A percentile compares a stretch with the other conserved stretches of the same genome.
Evolutionary conservation across 2,113 vertebrate species (phyloP).

Genomic region (Bolborhynchus lineola): DNA sequence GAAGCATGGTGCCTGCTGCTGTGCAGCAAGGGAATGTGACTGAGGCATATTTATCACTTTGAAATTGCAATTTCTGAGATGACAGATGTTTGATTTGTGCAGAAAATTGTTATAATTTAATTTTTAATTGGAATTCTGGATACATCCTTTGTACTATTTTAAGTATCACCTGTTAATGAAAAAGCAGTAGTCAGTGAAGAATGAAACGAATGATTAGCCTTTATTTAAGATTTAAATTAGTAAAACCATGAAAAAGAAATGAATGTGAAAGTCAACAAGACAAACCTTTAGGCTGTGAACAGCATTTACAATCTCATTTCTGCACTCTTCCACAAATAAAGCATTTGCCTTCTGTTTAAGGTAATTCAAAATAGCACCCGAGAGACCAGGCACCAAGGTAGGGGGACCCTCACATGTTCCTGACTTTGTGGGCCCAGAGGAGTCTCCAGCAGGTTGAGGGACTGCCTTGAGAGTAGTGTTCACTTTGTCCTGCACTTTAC

Average conservation of each 20-base stretch:
- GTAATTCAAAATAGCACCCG: background rate
- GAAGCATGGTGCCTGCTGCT: background rate
- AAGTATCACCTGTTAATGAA: background rate
- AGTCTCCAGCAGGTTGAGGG: background rate
- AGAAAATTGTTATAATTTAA: background rate
- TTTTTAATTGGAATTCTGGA: background rate
- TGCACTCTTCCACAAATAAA: background rate
- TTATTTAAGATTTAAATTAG: slow-evolving; percentile 9
- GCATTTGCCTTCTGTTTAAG: background rate
- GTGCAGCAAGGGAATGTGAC: background rate
- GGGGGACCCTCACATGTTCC: rapidly evolving
- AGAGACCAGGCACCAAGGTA: rapidly evolving
- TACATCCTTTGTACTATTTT: background rate
- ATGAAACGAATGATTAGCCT: slow-evolving; percentile 38
- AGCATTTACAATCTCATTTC: background rate
- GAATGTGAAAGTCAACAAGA: background rate
- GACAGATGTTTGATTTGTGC: background rate
- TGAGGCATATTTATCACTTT: background rate
- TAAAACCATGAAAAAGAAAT: slow-evolving; percentile 5
- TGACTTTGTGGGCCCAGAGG: background rate
- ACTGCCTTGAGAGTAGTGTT: background rate
- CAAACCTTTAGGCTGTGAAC: background rate
- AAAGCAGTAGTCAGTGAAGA: background rate
- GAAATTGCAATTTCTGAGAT: background rate
- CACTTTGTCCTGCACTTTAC: background rate